phyloP scores from a whole-genome alignment of 2,797 vertebrate species.

The Sandelia bainsii region DNA sequence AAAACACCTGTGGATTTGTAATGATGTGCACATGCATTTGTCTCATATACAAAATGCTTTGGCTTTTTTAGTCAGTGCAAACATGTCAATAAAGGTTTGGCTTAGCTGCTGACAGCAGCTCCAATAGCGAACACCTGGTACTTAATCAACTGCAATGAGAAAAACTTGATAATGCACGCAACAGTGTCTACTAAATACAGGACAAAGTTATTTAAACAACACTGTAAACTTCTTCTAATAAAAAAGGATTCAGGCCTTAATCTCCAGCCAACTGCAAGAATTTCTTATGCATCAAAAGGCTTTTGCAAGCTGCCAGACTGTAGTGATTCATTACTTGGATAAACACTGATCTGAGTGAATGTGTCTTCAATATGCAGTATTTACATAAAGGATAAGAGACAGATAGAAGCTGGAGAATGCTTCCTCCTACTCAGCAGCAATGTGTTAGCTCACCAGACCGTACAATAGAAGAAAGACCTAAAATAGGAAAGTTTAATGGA shows the following conservation, averaged over 20 bases:
- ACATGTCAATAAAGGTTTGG: constrained; percentile 71
- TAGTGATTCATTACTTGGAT: constrained; percentile 67
- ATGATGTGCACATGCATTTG: constrained; percentile 63
- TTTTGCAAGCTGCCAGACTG: constrained; percentile 50
- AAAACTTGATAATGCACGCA: constrained; percentile 60
- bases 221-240: constrained; percentile 57
- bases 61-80: constrained; percentile 64
- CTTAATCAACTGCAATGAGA: constrained; percentile 57
- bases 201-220: constrained; percentile 62
- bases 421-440: constrained; percentile 63
- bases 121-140: constrained; percentile 75
- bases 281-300: constrained; percentile 60
- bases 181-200: constrained; percentile 30
- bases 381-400: constrained; percentile 69
- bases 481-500: constrained; percentile 61
- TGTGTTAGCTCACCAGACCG: constrained; percentile 70
- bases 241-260: constrained; percentile 63
- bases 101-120: constrained; percentile 67
- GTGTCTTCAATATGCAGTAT: constrained; percentile 66
- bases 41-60: constrained; percentile 47
- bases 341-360: constrained; percentile 67
- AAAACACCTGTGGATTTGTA: constrained; percentile 78
- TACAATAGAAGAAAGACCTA: constrained; percentile 56
- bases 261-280: constrained; percentile 66
- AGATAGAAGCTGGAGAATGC: constrained; percentile 56